Percentiles rank a stretch among this genome's conserved stretches.
Conservation (phyloP, 2,113 vertebrate genomes). For the Candoia aspera region DNA sequence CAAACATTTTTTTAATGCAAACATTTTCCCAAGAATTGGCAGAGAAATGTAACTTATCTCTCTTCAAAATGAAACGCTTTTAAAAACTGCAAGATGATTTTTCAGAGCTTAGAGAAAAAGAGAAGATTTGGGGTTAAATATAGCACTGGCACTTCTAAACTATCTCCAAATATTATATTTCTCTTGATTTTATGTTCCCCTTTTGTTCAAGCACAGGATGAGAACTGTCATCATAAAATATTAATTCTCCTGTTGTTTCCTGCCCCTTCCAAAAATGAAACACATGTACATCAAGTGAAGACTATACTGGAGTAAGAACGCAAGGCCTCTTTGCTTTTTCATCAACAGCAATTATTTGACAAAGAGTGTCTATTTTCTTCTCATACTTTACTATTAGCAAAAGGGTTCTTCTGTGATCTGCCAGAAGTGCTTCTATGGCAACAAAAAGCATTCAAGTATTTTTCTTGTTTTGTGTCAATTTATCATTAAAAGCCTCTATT, state of each 20-base stretch:
- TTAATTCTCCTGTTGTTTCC: slow-evolving; percentile 35
- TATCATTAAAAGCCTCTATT: slow-evolving; percentile 79
- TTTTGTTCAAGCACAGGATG: slow-evolving; percentile 40
- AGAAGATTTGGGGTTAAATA: not conserved
- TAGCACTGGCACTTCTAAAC: not conserved
- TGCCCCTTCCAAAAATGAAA: slow-evolving; percentile 30
- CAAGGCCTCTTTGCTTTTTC: slow-evolving; percentile 69
- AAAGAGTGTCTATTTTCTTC: slow-evolving; percentile 80
- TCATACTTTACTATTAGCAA: slow-evolving; percentile 81
- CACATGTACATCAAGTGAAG: slow-evolving; percentile 46
- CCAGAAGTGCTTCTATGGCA: slow-evolving; percentile 83
- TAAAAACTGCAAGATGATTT: not conserved
- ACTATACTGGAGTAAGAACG: slow-evolving; percentile 66
- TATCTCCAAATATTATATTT: not conserved
- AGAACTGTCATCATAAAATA: slow-evolving; percentile 29
- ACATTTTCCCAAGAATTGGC: not conserved
- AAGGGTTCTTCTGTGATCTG: slow-evolving; percentile 75
- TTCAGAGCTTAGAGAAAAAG: not conserved
- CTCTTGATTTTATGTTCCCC: not conserved
- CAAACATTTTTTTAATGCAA: not conserved
- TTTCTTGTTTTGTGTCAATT: slow-evolving; percentile 78
- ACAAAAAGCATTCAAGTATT: slow-evolving; percentile 80
- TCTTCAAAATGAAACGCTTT: not conserved
- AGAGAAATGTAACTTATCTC: no score
- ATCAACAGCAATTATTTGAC: slow-evolving; percentile 75